Conservation (phyloP, 2,888 invertebrate genomes). For the Tipula vernalis region DNA sequence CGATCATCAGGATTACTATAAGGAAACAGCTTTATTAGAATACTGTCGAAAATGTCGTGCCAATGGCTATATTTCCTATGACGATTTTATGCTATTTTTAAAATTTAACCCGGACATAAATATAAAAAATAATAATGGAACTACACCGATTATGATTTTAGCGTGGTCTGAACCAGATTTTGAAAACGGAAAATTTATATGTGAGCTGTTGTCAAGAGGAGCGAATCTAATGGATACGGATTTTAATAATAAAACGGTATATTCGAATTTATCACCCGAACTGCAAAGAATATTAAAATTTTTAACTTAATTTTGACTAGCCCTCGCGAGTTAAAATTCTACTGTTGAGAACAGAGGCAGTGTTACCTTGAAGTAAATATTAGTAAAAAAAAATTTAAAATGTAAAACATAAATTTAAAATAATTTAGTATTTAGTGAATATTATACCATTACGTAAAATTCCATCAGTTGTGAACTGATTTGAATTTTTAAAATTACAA, state of each 20-base stretch:
- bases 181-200: neutral
- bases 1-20: neutral
- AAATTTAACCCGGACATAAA: neutral
- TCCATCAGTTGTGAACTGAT: no score
- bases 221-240: neutral
- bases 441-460: no score
- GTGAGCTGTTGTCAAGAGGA: neutral
- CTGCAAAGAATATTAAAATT: neutral
- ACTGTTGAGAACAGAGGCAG: no score
- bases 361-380: no score
- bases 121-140: neutral
- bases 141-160: neutral
- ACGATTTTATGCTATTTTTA: neutral
- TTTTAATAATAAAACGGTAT: neutral
- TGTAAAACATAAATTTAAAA: no score
- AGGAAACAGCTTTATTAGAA: neutral
- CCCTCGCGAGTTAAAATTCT: no score
- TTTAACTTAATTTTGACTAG: neutral
- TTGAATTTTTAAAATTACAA: no score
- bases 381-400: no score
- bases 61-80: neutral
- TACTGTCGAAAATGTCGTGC: neutral
- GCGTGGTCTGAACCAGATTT: neutral
- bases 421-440: no score
- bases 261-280: neutral